Conservation (phyloP, 2,113 vertebrate species). For the Willisornis vidua region DNA sequence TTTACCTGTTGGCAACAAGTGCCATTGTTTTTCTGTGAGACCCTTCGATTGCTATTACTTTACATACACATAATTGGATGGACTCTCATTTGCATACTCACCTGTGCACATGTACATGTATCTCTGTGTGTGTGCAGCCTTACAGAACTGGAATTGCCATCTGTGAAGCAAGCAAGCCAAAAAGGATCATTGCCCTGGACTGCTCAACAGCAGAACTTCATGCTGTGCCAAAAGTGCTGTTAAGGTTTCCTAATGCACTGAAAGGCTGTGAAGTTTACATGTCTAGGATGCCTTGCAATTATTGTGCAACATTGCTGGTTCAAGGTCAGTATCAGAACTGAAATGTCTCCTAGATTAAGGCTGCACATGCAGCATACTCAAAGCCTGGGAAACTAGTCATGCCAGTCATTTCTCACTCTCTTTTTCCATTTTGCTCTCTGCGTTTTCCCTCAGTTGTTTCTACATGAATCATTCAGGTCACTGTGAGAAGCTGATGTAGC, state of each 20-base stretch:
- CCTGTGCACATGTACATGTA: not conserved
- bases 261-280: conserved; percentile 19
- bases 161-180: not conserved
- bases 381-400: not conserved
- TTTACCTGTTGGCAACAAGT: not conserved
- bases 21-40: not conserved
- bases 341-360: not conserved
- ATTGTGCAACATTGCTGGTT: not conserved
- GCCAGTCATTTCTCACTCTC: not conserved
- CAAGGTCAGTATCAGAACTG: conserved; percentile 19
- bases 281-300: not conserved
- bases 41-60: not conserved
- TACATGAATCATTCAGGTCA: not conserved
- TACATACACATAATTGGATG: not conserved
- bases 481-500: not conserved
- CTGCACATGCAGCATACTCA: not conserved
- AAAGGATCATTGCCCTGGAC: conserved; percentile 7
- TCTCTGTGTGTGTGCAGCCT: not conserved
- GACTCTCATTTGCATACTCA: not conserved
- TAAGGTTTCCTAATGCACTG: conserved; percentile 6
- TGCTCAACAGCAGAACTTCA: not conserved
- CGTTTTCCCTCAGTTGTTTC: not conserved
- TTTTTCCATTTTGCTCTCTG: not conserved
- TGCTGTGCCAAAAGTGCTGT: conserved; percentile 10
- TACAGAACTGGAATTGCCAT: not conserved